Percentiles rank a stretch among this genome's conserved stretches.
Evolutionary conservation across 2,797 vertebrate genomes (phyloP).

Genomic region (Poeciliopsis gracilis): DNA sequence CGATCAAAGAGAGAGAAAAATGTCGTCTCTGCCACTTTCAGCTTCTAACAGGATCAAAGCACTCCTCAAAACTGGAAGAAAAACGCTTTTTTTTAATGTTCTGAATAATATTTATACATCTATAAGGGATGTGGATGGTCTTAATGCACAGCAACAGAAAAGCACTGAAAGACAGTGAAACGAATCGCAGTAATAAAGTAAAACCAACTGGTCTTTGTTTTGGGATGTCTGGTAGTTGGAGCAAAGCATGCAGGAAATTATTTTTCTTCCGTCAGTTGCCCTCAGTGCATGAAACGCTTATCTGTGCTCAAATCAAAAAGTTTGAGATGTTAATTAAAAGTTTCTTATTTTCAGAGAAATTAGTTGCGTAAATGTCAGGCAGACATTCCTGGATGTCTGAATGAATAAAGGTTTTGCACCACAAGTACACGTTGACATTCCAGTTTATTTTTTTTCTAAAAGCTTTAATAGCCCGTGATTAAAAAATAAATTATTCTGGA

Average conservation of each 20-base stretch:
- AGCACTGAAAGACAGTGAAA: background rate
- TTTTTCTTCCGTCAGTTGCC: background rate
- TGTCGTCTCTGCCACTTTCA: background rate
- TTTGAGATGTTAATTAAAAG: background rate
- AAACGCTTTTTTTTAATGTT: background rate
- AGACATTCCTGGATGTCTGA: background rate
- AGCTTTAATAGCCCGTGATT: background rate
- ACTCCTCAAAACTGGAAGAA: background rate
- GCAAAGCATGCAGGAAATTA: background rate
- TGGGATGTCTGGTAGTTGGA: background rate
- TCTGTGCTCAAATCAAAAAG: background rate
- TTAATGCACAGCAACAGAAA: background rate
- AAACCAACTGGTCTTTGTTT: background rate
- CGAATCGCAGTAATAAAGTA: background rate
- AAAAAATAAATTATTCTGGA: background rate
- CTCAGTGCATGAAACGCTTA: background rate
- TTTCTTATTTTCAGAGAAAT: background rate
- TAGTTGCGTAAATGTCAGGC: background rate
- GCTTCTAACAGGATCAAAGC: background rate
- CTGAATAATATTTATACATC: background rate
- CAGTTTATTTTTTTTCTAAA: background rate
- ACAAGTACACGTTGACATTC: background rate
- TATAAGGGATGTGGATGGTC: background rate
- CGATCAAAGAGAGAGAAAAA: background rate
- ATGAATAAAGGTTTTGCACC: background rate